A percentile compares a stretch with the other conserved stretches of the same genome.
Evolutionary conservation across 1,140 invertebrate genomes (phyloP).

Genomic region (Chymomyza costata): DNA sequence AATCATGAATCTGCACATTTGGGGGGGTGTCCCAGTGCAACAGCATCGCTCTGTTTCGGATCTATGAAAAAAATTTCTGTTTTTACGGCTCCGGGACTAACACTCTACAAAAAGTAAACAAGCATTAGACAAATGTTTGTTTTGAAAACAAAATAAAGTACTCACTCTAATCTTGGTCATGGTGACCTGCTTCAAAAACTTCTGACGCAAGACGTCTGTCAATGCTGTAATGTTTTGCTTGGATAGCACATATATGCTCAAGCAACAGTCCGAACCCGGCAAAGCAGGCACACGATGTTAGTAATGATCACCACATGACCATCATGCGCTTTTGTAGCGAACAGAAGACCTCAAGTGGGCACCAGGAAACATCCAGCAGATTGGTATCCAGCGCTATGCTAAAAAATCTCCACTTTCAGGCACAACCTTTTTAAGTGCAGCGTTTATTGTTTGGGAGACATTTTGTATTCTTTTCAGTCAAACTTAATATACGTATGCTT

Average conservation of each 20-base stretch:
- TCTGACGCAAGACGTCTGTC: slow-evolving; percentile 78
- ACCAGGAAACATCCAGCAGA: slow-evolving; percentile 79
- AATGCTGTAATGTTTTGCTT: slow-evolving; percentile 83
- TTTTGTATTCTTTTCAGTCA: no score
- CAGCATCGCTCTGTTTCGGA: no score
- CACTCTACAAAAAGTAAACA: slow-evolving; percentile 62
- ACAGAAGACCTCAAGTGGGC: slow-evolving; percentile 79
- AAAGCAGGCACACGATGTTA: slow-evolving; percentile 76
- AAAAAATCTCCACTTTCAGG: no score
- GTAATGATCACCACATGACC: slow-evolving; percentile 84
- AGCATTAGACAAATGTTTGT: not conserved
- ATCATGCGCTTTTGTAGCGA: slow-evolving; percentile 80
- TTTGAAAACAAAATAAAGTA: not conserved
- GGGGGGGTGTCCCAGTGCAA: slow-evolving; percentile 77
- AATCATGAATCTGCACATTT: slow-evolving; percentile 59
- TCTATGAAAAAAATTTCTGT: slow-evolving; percentile 78
- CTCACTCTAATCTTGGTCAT: slow-evolving; percentile 79
- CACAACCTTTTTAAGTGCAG: no score
- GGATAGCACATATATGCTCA: slow-evolving; percentile 79
- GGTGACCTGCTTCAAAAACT: slow-evolving; percentile 77
- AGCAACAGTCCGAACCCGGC: slow-evolving; percentile 54
- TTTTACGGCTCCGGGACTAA: slow-evolving; percentile 78
- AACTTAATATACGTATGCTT: no score
- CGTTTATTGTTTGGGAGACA: no score
- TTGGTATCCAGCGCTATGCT: slow-evolving; percentile 84